Conservation (phyloP, 2,113 vertebrate genomes). For the Nipponia nippon region DNA sequence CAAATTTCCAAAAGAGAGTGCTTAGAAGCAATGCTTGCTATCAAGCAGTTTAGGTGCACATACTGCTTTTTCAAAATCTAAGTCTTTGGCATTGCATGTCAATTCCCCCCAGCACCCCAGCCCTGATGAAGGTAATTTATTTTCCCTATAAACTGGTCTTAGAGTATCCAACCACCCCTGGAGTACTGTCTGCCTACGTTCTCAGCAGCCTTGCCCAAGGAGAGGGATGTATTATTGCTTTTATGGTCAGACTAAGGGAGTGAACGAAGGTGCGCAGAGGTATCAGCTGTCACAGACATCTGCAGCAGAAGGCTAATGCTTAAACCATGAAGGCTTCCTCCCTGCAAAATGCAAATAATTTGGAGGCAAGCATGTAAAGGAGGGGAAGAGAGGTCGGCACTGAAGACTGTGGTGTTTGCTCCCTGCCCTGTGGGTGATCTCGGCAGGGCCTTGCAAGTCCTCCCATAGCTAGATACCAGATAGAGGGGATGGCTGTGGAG, state of each 20-base stretch:
- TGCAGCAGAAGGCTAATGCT: not conserved
- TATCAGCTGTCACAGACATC: too few relatives aligned
- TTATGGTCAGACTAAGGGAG: not conserved
- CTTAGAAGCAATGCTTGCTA: not conserved
- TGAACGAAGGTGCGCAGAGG: not conserved
- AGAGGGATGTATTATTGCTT: not conserved
- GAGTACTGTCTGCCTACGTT: fast-evolving
- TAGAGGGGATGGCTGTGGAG: not conserved
- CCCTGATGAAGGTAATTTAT: not conserved
- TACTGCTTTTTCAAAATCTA: not conserved
- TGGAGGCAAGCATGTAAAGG: not conserved
- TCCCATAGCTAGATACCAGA: not conserved
- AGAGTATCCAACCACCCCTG: not conserved
- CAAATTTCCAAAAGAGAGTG: not conserved
- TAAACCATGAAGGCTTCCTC: not conserved
- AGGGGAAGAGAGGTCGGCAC: not conserved
- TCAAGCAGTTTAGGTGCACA: not conserved
- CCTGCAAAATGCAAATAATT: not conserved
- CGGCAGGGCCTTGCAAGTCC: not conserved
- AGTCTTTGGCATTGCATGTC: not conserved
- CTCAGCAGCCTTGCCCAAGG: not conserved
- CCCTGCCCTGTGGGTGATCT: not conserved
- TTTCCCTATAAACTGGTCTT: not conserved
- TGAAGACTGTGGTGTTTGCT: not conserved
- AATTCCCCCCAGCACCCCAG: not conserved